Base-by-base conservation (phyloP, 2,113 vertebrate species). In the Mus spicilegus region DNA sequence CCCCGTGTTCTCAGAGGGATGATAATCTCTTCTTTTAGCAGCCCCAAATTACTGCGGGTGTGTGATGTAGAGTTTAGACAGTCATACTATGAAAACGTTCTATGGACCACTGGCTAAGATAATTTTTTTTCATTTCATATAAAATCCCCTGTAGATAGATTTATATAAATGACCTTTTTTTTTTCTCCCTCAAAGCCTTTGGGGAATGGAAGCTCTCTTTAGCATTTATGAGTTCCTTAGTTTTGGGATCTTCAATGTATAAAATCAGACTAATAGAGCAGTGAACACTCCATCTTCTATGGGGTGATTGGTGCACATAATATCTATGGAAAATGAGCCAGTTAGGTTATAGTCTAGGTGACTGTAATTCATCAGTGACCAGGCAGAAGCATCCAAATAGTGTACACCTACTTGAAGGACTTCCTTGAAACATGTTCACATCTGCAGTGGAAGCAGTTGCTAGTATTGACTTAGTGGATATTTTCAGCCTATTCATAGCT, bases 21-120 rank as follows among this genome's bases (percentile, higher is more conserved):
- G 89, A 95, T 91, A 76, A 93, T 93, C 56, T 90, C 93, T 91
- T 93, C 91, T 96, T 51, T 63, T 42, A 92, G 91, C 51, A 94
- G 77, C 39, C 72, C 46, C 39, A 69, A 93, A 94, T 63, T 75
- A 63, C 54, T 90, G 22, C 6, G 63, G 63, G 90, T 96, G 36
- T 56, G 4, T 75, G 70, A 84, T 56, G 24, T 63, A 16, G 80
- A 19, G 17, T 42, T 89, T 80, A n/a, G 61, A 46, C 30, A 94
- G 42, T 46, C 10, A 73, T n/a, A n/a, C 67, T 56, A 87, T 89
- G 39, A 42, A 94, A 88, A 81, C 46, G 73, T 89, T 91, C 86
- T 42, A 78, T 93, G 73, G 33, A 87, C 36, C 49, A 56, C 26
- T 36, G 54, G 9, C 26, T 87, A 75, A 7, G 73, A 54, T 93